Base-by-base conservation (phyloP, 2,888 invertebrate species). In the Zaprionus bogoriensis region DNA sequence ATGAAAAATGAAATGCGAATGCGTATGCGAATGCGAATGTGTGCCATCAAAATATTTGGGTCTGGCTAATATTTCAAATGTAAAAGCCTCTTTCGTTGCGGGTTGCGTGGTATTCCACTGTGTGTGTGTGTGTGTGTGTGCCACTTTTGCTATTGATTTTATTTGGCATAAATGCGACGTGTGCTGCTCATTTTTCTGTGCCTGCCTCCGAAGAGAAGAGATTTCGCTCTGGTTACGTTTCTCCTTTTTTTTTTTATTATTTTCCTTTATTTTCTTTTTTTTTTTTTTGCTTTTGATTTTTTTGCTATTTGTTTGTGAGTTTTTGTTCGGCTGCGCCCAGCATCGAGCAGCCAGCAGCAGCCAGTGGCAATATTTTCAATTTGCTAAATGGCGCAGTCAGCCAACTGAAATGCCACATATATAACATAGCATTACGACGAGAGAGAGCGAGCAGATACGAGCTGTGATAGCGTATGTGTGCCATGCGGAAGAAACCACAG, bases 81-180 rank as follows among this genome's bases (percentile, higher is more conserved):
- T 58, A 53, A 67, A 53, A 44, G 62, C 62, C 41, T 48, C 52
- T 39, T 7, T 41, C 32, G 17, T 17, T 12, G 14, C 14, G 2
- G 14, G 39, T n/a, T 19, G 9, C 20, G n/a, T 5, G 20, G n/a
- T 36, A 41, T 46, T 54, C n/a, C n/a, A n/a, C n/a, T n/a, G n/a
- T n/a, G n/a, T n/a, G n/a, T n/a, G n/a, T n/a, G n/a, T n/a, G n/a
- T n/a, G n/a, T n/a, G n/a, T 57, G 17, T 80, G 78, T 74, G 77
- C 78, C 53, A 79, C 78, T 77, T 84, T 83, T 81, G 65, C 66
- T 84, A 81, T 81, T 81, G 80, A 81, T 81, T 81, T 85, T 82
- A 71, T 82, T 70, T 79, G 83, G 76, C 80, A 79, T 70, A 85
- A 79, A 79, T 85, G 82, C 63, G 79, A 74, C 57, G 74, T 70